phyloP scores from a whole-genome alignment of 2,888 invertebrate species.

The Dynastes grantii region DNA sequence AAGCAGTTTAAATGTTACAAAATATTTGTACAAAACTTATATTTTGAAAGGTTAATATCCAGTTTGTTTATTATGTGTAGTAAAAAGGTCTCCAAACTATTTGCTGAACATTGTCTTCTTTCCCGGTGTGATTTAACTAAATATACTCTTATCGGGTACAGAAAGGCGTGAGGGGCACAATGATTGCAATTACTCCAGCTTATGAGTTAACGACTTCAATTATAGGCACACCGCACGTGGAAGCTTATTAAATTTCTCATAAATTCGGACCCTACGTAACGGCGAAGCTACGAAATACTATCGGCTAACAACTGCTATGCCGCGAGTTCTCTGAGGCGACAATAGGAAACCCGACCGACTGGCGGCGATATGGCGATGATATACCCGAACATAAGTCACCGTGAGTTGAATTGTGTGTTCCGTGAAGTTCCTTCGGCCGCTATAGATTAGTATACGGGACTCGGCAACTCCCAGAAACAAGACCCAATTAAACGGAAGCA shows the following conservation, averaged over 20 bases:
- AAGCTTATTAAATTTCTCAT: conserved; percentile 36
- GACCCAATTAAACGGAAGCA: conserved; percentile 40
- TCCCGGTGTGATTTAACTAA: no score
- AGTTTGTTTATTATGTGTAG: no score
- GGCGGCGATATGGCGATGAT: conserved; percentile 10
- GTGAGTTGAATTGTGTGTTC: conserved; percentile 9
- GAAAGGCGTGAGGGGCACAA: not conserved
- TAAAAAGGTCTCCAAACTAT: no score
- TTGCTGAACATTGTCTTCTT: no score
- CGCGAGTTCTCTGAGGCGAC: not conserved
- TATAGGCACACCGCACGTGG: not conserved
- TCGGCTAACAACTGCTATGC: not conserved
- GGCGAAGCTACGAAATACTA: not conserved
- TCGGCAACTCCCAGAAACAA: conserved; percentile 22
- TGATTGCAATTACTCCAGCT: conserved; percentile 30
- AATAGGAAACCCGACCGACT: not conserved
- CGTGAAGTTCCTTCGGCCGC: not conserved
- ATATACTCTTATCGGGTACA: no score
- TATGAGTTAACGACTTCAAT: conserved; percentile 29
- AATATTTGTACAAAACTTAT: no score
- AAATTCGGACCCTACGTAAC: conserved; percentile 28
- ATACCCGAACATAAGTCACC: conserved; percentile 39
- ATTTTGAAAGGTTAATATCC: no score
- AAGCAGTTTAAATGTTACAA: no score
- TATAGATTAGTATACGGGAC: not conserved